Percentiles rank a stretch among this genome's conserved stretches.
These are phyloP conservation scores for Pediacus dermestoides DNA, from an alignment of 2,888 invertebrate species.

Conservation along the genomic window DNA sequence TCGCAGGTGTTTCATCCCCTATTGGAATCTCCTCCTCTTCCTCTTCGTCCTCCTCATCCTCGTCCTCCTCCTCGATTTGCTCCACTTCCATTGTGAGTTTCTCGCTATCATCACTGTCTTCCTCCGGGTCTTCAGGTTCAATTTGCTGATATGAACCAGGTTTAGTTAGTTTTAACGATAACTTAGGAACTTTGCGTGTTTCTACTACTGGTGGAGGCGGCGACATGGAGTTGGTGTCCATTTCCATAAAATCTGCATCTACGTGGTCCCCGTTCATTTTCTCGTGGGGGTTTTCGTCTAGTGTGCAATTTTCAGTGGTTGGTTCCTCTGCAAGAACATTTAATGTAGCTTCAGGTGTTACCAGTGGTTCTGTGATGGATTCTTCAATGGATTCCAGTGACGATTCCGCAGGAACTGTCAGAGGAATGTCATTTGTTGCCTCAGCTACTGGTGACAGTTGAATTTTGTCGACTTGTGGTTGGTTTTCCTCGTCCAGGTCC, in stretches of 20 bases:
- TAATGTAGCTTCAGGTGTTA: too few relatives aligned
- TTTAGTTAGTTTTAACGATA: constrained; percentile 59
- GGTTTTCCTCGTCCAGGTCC: not conserved
- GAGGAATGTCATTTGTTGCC: constrained; percentile 14
- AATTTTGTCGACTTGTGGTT: constrained; percentile 5
- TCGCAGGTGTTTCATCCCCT: constrained; percentile 22
- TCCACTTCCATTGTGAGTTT: constrained; percentile 49
- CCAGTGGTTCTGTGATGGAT: too few relatives aligned
- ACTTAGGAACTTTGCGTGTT: constrained; percentile 59
- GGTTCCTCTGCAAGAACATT: too few relatives aligned
- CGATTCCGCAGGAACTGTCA: constrained; percentile 12
- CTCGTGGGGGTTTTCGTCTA: constrained; percentile 16
- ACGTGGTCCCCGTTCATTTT: constrained; percentile 22
- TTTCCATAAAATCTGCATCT: constrained; percentile 21
- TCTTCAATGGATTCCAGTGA: too few relatives aligned
- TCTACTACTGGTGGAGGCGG: constrained; percentile 28
- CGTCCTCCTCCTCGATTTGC: constrained; percentile 15
- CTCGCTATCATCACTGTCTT: constrained; percentile 57
- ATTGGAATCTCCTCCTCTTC: constrained; percentile 3
- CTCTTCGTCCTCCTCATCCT: constrained; percentile 40
- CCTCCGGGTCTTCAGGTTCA: constrained; percentile 41
- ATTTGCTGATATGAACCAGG: constrained; percentile 36
- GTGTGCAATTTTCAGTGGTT: constrained; percentile 8
- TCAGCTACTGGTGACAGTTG: constrained; percentile 15
- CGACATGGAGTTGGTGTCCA: constrained; percentile 20